Evolutionary conservation across 1,140 invertebrate genomes (phyloP).

Genomic region (Luehdorfia chinensis): DNA sequence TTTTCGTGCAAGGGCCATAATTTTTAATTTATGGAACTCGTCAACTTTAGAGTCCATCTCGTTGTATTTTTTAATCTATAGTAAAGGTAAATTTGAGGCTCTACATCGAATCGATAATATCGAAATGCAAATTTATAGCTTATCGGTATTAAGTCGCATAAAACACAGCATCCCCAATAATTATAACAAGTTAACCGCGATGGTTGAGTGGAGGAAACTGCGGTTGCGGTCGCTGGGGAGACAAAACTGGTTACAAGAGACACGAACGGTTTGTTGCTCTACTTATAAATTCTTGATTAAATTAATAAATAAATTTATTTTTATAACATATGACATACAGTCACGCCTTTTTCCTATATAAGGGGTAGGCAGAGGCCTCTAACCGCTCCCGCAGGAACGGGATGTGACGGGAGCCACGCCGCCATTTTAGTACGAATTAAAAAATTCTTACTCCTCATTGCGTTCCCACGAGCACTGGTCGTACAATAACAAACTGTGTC

Average conservation of each 20-base stretch:
- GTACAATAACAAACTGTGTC: no score
- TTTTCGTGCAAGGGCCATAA: no score
- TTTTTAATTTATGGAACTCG: not conserved
- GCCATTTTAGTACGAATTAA: no score
- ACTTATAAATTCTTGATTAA: constrained; percentile 13
- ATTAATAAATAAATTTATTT: not conserved
- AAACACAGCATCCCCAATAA: constrained; percentile 15
- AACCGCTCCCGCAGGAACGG: no score
- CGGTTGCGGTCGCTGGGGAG: constrained; percentile 14
- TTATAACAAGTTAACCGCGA: constrained; percentile 14
- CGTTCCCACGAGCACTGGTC: no score
- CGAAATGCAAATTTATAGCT: constrained; percentile 12
- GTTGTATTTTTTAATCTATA: not conserved
- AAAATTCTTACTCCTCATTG: no score
- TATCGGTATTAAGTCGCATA: constrained; percentile 6
- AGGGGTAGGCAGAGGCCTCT: no score
- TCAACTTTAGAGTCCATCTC: not conserved
- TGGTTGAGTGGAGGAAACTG: constrained; percentile 8
- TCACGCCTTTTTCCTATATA: no score
- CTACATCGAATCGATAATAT: constrained; percentile 6
- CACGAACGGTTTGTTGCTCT: constrained; percentile 14
- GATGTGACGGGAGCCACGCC: no score
- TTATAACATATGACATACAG: no score
- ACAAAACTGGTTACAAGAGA: constrained; percentile 11
- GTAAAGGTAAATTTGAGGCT: not conserved